Percentiles rank a stretch among this genome's conserved stretches.
Conservation (phyloP, 2,113 vertebrate species). For the Dasyornis broadbenti region DNA sequence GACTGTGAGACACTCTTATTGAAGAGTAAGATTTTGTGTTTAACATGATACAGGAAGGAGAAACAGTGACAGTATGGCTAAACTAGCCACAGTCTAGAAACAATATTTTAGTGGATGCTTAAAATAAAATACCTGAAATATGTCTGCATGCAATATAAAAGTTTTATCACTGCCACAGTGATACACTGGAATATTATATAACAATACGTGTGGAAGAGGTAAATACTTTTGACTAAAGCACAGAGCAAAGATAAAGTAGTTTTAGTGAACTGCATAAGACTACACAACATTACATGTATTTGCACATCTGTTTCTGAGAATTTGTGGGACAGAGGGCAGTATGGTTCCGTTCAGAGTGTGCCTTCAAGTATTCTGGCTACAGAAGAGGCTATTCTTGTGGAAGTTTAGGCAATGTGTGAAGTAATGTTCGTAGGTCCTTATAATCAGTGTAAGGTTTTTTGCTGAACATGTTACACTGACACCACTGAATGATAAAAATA, state of each 20-base stretch:
- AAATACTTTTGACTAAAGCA: not conserved
- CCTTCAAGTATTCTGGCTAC: not conserved
- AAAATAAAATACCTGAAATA: not conserved
- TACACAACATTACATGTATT: not conserved
- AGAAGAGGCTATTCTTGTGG: not conserved
- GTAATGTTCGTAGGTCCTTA: not conserved
- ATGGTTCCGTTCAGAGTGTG: not conserved
- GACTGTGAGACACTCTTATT: not conserved
- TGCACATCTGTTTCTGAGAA: not conserved
- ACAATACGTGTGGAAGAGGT: not conserved
- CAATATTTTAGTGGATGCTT: not conserved
- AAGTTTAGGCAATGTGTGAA: not conserved
- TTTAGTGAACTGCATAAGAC: not conserved
- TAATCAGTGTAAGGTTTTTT: not conserved
- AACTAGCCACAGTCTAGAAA: not conserved
- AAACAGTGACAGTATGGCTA: not conserved
- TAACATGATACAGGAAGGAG: not conserved
- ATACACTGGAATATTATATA: not conserved
- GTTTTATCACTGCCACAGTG: not conserved
- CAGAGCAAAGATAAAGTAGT: not conserved
- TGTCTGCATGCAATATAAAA: not conserved
- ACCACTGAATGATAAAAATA: not conserved
- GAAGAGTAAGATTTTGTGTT: not conserved
- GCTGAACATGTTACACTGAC: not conserved
- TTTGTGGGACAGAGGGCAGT: slow-evolving; percentile 6